Base-by-base conservation (phyloP, 2,888 invertebrate genomes). In the Anthrax anthrax region DNA sequence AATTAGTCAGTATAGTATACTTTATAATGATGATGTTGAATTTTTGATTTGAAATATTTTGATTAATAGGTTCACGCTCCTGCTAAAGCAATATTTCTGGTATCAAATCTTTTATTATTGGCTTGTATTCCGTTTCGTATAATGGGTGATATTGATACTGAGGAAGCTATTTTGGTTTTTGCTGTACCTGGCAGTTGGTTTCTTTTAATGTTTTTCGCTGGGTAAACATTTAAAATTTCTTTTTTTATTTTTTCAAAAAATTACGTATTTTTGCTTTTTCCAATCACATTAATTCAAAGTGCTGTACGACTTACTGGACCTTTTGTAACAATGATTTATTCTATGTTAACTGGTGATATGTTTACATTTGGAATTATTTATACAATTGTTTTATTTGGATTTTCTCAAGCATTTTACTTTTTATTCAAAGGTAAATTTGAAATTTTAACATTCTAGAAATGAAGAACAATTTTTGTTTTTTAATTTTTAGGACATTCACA, bases 291-390 rank as follows among this genome's bases (percentile, higher is more conserved):
- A 23, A 23, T 23, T 23, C 23, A 23, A 70, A 95, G 95, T 9
- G 94, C 94, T 37, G 84, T 92, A 32, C 82, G 87, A 48, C 71
- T 98, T 58, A 98, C 96, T 0, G 98, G 98, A 39, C 96, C 97
- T 0, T 98, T 97, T 69, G 96, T 98, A 49, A 96, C 96, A 13
- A 97, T 98, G 95, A 92, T 98, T 56, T 97, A 94, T 75, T 91
- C 91, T 59, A 98, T 98, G 96, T 90, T 96, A 62, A 89, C 89
- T 0, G 96, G 97, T 40, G 98, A 98, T 72, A 91, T 98, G 88
- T 81, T 96, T 62, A 91, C 96, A 23, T 98, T 98, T 65, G 91
- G 90, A 52, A 94, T 97, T 56, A 98, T 98, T 65, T 97, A 96
- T 67, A 79, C 81, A 55, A 88, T 98, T 57, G 86, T 97, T 34